Percentiles rank a stretch among this genome's conserved stretches.
phyloP scores from a whole-genome alignment of 2,113 vertebrate species.

The Dendrocopos noguchii region DNA sequence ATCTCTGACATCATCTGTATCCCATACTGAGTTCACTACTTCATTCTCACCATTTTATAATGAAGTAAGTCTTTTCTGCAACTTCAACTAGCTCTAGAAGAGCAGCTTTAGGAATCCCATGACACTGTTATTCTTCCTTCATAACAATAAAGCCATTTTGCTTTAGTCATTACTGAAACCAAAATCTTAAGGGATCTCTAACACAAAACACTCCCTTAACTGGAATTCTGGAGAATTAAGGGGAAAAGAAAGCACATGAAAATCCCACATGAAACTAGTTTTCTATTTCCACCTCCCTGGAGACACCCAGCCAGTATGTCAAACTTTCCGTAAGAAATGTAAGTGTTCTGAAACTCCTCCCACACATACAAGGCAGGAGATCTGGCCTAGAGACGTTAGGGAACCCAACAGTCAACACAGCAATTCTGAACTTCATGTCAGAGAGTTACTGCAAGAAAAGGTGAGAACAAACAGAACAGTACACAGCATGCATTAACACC shows the following conservation, averaged over 20 bases:
- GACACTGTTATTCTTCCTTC: not conserved
- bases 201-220: conserved; percentile 5
- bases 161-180: not conserved
- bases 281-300: not conserved
- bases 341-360: not conserved
- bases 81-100: not conserved
- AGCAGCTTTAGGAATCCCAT: conserved; percentile 16
- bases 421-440: not conserved
- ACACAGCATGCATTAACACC: not conserved
- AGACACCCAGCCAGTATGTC: not conserved
- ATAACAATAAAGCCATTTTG: conserved; percentile 15
- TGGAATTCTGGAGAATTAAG: not conserved
- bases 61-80: conserved; percentile 14
- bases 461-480: not conserved
- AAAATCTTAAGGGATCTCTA: not conserved
- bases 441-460: not conserved
- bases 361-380: not conserved
- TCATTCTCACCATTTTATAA: not conserved
- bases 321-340: not conserved
- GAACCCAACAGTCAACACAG: not conserved
- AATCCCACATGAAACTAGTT: not conserved
- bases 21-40: not conserved
- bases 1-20: not conserved
- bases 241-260: not conserved
- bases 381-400: not conserved